A percentile compares a stretch with the other conserved stretches of the same genome.
Evolutionary conservation across 2,888 invertebrate genomes (phyloP).

Genomic region (Ethmia dodecea): DNA sequence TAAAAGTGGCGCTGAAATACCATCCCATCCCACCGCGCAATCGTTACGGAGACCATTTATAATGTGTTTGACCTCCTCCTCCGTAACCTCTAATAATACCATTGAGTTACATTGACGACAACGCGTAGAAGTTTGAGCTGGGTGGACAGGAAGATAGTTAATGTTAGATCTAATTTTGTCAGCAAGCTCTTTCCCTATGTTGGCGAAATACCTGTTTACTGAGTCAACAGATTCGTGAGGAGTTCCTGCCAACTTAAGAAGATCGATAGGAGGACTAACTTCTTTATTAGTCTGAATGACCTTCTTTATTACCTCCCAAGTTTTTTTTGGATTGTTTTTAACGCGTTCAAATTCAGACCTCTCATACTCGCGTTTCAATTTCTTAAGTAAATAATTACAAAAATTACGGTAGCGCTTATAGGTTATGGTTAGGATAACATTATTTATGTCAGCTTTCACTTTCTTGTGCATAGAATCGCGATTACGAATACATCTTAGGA

Average conservation of each 20-base stretch:
- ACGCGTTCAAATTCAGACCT: not conserved
- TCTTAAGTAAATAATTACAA: not conserved
- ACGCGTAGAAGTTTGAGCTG: no score
- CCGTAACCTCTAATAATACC: no score
- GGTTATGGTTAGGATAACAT: not conserved
- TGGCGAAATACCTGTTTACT: not conserved
- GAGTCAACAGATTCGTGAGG: no score
- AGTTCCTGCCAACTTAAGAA: not conserved
- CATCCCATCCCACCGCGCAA: no score
- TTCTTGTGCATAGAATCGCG: not conserved
- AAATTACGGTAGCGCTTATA: slow-evolving; percentile 3
- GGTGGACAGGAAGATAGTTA: no score
- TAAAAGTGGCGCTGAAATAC: no score
- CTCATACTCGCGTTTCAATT: not conserved
- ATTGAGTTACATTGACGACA: no score
- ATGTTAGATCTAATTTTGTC: no score
- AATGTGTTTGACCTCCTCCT: no score
- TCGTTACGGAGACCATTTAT: no score
- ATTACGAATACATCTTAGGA: not conserved
- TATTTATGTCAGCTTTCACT: not conserved
- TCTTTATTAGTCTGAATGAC: not conserved
- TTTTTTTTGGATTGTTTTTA: slow-evolving; percentile 1
- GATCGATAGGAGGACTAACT: not conserved
- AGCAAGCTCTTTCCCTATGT: not conserved
- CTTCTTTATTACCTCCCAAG: slow-evolving; percentile 1